A percentile compares a stretch with the other conserved stretches of the same genome.
phyloP scores from a whole-genome alignment of 2,797 vertebrate species.

The Sphaeramia orbicularis region DNA sequence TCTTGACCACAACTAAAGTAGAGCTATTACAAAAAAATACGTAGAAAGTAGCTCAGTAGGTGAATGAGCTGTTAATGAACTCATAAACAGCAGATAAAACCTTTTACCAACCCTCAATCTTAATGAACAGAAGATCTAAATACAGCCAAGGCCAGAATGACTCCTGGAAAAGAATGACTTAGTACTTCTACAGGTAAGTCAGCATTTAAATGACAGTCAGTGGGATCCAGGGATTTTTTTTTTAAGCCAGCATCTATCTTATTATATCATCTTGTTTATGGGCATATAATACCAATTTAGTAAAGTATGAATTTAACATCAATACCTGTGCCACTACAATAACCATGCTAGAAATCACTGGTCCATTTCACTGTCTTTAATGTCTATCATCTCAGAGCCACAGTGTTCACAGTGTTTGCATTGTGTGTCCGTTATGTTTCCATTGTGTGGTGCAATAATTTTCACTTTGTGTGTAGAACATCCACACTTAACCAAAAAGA shows the following conservation, averaged over 20 bases:
- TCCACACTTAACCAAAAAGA: slow-evolving; percentile 33
- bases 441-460: slow-evolving; percentile 62
- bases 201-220: too few species aligned
- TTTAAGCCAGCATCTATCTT: background rate
- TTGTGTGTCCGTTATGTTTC: slow-evolving; percentile 38
- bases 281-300: slow-evolving; percentile 45
- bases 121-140: too few species aligned
- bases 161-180: too few species aligned
- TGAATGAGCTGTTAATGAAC: too few species aligned
- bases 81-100: too few species aligned
- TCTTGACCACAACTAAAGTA: too few species aligned
- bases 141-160: too few species aligned
- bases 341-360: slow-evolving; percentile 46
- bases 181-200: too few species aligned
- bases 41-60: too few species aligned
- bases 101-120: too few species aligned
- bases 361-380: slow-evolving; percentile 29
- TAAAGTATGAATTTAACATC: slow-evolving; percentile 14
- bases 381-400: slow-evolving; percentile 53
- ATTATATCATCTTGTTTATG: slow-evolving; percentile 15
- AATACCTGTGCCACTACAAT: slow-evolving; percentile 32
- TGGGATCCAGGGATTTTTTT: too few species aligned
- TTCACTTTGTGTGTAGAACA: slow-evolving; percentile 30
- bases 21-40: too few species aligned
- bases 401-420: slow-evolving; percentile 38